Evolutionary conservation across 2,888 invertebrate species (phyloP), one percentile per base, ranked within the genome.

Genomic region (Pandemis cinnamomeana): DNA sequence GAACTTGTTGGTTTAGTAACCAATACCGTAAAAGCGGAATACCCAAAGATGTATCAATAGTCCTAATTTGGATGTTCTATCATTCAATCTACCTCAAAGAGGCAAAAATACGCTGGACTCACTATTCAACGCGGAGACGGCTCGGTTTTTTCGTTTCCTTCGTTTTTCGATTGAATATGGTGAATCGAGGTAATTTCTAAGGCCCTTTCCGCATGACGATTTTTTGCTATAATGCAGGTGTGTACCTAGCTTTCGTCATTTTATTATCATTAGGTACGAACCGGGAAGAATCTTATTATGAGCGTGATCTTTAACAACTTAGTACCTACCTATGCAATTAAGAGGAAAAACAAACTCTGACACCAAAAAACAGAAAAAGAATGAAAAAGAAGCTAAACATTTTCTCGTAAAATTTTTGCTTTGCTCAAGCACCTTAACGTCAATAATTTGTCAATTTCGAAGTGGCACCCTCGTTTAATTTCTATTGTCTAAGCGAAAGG

Each of bases 1-100:
- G 48, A 66, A 36, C 3, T 27, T 36, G 66, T 66, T 48, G 48
- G 51, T 66, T 66, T 36, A 36, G 48, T 6, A 51, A 51, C 20
- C 66, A 66, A 66, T 66, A 44, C 46, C 5, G 51, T 36, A n/a
- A 66, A 66, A 66, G 13, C 61, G 0, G 20, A 63, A 46, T 63
- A 63, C n/a, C 20, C n/a, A 63, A 27, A 15, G 66, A 51, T 66
- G 20, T 46, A 51, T 51, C 64, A 48, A 48, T 66, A 48, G 46
- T 48, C 48, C 36, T 27, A 42, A 63, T 63, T 62, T 64, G 13
- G 64, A 20, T 48, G 44, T 64, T 48, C 48, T 13, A 27, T 46
- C 48, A 48, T 60, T 60, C 36, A 13, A 60, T 60, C 60, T 41
- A 41, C 36, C 27, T 36, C 41, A 5, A 60, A 60, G 10, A 20